phyloP scores from a whole-genome alignment of 2,888 invertebrate species.

The Cryptocheilus praepositus region DNA sequence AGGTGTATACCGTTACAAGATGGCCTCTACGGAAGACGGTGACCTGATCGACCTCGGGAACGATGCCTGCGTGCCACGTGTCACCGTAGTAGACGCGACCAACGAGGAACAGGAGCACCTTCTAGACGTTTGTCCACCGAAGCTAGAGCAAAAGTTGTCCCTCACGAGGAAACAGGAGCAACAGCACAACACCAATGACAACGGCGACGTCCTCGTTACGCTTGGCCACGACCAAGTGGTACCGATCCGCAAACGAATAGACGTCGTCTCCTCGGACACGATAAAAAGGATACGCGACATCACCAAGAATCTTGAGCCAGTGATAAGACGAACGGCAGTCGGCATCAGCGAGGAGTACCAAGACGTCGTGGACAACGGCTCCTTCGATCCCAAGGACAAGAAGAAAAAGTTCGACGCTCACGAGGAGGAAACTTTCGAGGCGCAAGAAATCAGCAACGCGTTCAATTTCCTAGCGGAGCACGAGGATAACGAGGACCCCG shows the following conservation, averaged over 20 bases:
- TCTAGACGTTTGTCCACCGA: conserved; percentile 70
- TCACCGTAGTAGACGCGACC: conserved; percentile 50
- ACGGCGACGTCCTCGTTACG: conserved; percentile 65
- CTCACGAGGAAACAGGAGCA: conserved; percentile 61
- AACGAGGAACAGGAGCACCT: conserved; percentile 71
- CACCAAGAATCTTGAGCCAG: conserved; percentile 70
- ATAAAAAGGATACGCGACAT: conserved; percentile 71
- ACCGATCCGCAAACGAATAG: conserved; percentile 68
- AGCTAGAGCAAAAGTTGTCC: conserved; percentile 70
- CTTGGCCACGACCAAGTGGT: conserved; percentile 71
- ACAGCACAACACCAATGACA: conserved; percentile 45
- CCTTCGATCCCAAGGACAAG: conserved; percentile 12
- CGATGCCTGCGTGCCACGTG: conserved; percentile 53
- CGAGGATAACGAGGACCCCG: conserved; percentile 55
- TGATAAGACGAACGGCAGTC: conserved; percentile 55
- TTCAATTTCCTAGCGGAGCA: conserved; percentile 68
- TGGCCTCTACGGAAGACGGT: conserved; percentile 66
- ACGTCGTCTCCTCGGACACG: conserved; percentile 71
- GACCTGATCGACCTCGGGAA: conserved; percentile 70
- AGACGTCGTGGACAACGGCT: conserved; percentile 44
- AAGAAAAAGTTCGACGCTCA: conserved; percentile 13
- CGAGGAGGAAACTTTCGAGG: conserved; percentile 55
- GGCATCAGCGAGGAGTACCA: conserved; percentile 44
- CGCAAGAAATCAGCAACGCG: conserved; percentile 67
- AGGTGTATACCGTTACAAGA: conserved; percentile 40